phyloP scores from a whole-genome alignment of 2,888 invertebrate genomes.

The Ariolimax columbianus region DNA sequence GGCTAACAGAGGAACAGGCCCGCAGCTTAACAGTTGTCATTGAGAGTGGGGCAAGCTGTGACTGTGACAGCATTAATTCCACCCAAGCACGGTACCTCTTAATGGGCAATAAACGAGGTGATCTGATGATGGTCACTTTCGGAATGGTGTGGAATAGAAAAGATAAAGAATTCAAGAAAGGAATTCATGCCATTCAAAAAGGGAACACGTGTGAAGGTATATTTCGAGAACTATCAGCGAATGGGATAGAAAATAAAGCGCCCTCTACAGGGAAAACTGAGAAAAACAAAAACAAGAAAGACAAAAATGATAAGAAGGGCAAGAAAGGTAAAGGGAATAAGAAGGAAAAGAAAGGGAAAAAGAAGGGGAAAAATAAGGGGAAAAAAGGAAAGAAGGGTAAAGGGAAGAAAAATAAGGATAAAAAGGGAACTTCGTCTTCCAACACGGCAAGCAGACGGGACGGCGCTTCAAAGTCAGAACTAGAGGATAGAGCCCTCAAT shows the following conservation, averaged over 20 bases:
- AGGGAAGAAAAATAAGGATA: conserved; percentile 37
- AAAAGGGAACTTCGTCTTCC: not conserved
- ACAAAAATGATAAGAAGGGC: conserved; percentile 38
- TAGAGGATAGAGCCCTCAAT: conserved; percentile 42
- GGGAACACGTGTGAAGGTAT: conserved; percentile 58
- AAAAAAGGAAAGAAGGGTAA: conserved; percentile 19
- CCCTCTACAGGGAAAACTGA: conserved; percentile 20
- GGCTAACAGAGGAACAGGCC: conserved; percentile 52
- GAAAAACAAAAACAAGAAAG: conserved; percentile 25
- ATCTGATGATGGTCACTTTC: conserved; percentile 56
- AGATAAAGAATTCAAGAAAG: conserved; percentile 58
- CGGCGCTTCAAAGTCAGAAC: conserved; percentile 7
- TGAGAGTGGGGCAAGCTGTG: conserved; percentile 55
- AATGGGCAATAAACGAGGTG: conserved; percentile 59
- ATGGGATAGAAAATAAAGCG: conserved; percentile 24
- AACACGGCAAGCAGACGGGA: not conserved
- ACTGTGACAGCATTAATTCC: conserved; percentile 55
- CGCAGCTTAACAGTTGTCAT: conserved; percentile 56
- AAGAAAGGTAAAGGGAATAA: conserved; percentile 36
- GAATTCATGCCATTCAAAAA: conserved; percentile 59
- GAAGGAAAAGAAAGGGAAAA: conserved; percentile 44
- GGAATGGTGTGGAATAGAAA: conserved; percentile 56
- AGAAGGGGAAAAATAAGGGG: conserved; percentile 40
- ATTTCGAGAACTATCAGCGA: conserved; percentile 33
- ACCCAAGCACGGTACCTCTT: conserved; percentile 55